phyloP scores from a whole-genome alignment of 2,797 vertebrate species.

The Decapterus maruadsi region DNA sequence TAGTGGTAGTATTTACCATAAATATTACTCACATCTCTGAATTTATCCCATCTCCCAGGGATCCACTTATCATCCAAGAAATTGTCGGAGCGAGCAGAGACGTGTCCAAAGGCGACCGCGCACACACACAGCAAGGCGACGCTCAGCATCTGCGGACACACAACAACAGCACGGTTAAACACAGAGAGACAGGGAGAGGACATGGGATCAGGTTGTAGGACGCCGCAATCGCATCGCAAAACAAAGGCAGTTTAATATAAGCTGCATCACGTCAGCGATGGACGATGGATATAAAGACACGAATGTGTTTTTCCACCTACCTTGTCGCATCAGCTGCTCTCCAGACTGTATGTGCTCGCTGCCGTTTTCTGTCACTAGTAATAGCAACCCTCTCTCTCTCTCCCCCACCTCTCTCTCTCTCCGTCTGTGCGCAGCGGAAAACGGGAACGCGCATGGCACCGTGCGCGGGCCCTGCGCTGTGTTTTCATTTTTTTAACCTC shows the following conservation, averaged over 20 bases:
- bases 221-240: conserved; percentile 25
- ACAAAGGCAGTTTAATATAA: not conserved
- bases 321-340: conserved; percentile 81
- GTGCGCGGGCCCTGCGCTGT: conserved; percentile 60
- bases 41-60: conserved; percentile 95
- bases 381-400: conserved; percentile 59
- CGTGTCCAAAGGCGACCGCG: conserved; percentile 87
- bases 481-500: not conserved
- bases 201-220: conserved; percentile 53
- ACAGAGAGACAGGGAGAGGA: conserved; percentile 32
- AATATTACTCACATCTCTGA: conserved; percentile 92
- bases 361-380: conserved; percentile 76
- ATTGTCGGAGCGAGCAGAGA: conserved; percentile 91
- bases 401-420: conserved; percentile 40
- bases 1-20: not conserved
- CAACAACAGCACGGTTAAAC: conserved; percentile 68
- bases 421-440: conserved; percentile 71
- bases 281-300: not conserved
- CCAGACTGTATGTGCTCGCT: conserved; percentile 73
- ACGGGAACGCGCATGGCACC: conserved; percentile 70
- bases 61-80: conserved; percentile 98
- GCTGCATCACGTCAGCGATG: not conserved
- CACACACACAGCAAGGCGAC: conserved; percentile 89
- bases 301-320: conserved; percentile 60
- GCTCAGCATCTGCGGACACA: conserved; percentile 86